Conservation (phyloP, 1,140 invertebrate genomes). For the Pinna nobilis region DNA sequence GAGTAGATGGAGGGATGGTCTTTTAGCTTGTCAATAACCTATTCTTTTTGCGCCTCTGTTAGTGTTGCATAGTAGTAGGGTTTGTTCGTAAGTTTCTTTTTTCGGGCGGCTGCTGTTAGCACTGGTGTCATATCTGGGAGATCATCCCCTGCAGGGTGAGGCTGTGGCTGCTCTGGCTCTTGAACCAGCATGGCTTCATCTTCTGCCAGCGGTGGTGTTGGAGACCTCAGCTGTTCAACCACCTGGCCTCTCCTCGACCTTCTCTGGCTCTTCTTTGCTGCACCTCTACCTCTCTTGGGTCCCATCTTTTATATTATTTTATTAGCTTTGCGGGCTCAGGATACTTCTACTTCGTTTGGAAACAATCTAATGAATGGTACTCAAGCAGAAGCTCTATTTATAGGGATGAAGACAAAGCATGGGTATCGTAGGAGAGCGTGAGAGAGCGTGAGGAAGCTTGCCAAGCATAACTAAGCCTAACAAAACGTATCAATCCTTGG, state of each 20-base stretch:
- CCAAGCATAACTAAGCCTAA: background rate
- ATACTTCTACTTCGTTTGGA: background rate
- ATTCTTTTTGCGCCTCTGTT: background rate
- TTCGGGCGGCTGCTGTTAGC: no score
- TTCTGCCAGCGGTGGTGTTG: no score
- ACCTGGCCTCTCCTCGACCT: background rate
- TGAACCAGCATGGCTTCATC: no score
- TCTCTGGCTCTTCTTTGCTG: conserved; percentile 12
- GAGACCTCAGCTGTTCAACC: background rate
- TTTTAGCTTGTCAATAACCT: background rate
- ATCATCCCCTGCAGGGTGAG: conserved; percentile 7
- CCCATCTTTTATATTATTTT: conserved; percentile 1
- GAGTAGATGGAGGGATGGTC: background rate
- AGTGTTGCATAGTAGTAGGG: no score
- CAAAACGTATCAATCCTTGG: no score
- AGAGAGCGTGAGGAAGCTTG: conserved; percentile 1
- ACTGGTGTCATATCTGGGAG: no score
- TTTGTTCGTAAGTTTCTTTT: no score
- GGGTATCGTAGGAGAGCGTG: conserved; percentile 1
- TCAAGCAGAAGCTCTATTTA: no score
- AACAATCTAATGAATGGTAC: no score
- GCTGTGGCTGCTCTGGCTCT: no score
- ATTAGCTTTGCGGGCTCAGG: background rate
- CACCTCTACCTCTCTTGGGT: no score
- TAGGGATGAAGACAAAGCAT: background rate